phyloP scores from a whole-genome alignment of 2,113 vertebrate genomes.

The Otolemur garnettii region DNA sequence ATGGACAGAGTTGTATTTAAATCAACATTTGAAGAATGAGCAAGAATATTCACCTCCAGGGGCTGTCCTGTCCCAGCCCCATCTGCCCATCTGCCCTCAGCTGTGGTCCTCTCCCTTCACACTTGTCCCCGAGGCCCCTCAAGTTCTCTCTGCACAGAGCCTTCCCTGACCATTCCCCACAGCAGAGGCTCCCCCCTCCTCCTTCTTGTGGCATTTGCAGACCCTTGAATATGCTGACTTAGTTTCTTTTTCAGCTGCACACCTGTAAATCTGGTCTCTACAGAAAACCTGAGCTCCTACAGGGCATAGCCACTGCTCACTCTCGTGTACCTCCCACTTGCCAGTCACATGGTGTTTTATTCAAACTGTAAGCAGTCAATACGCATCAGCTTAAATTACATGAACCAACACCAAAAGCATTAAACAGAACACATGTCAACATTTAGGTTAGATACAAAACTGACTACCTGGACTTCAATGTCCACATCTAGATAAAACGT shows the following conservation, averaged over 20 bases:
- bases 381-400: neutral
- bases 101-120: neutral
- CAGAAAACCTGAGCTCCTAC: neutral
- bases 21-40: slow-evolving; percentile 25
- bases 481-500: neutral
- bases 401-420: neutral
- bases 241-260: neutral
- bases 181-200: neutral
- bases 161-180: neutral
- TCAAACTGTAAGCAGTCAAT: neutral
- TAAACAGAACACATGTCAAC: neutral
- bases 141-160: neutral
- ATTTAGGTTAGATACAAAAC: neutral
- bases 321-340: neutral
- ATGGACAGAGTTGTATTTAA: neutral
- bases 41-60: neutral
- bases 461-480: neutral
- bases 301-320: neutral
- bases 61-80: neutral
- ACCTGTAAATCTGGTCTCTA: neutral
- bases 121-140: neutral
- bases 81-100: neutral
- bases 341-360: neutral
- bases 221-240: neutral
- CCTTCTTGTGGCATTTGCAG: neutral